Base-by-base conservation (phyloP, 2,888 invertebrate species). In the Drosophila setosimentum region DNA sequence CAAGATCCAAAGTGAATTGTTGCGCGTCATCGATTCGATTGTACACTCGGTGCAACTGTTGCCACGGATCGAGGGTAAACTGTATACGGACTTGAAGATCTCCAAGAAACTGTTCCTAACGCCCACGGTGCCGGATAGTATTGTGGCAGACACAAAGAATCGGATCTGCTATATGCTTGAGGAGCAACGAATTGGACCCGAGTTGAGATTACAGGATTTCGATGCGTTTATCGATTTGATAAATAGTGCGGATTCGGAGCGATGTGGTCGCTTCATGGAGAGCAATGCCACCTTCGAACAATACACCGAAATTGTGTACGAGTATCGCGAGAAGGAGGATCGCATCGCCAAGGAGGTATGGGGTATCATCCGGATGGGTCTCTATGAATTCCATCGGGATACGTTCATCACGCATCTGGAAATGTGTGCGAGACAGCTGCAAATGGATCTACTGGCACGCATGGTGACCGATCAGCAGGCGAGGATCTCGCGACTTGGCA, bases 331-430 rank as follows among this genome's bases (percentile, higher is more conserved):
- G n/a, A 92, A 96, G 29, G 94, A 95, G 50, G 94, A 94, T 61
- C 94, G 94, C 67, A 95, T 97, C 70, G 95, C 95, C 70, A 94
- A 58, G 83, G 93, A 83, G 94, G 79, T 94, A 87, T 81, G 94
- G 94, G 87, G 94, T 70, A 96, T 96, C 0, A 94, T 96, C 24
- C 95, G 96, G 24, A 95, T 97, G 89, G 98, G 97, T 11, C 95
- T 98, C 93, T 99, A 97, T 91, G 96, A 97, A 89, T 96, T 98
- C 92, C 96, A 97, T 92, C 95, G 98, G 64, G 95, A 94, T 55
- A 96, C 96, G 63, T 94, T 98, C 35, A 96, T 98, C 53, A 94
- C 94, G 21, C 94, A 96, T 0, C 93, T 99, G 73, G 95, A 96
- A 10, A 92, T 94, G 16, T 94, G 96, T 32, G 97, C 97, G 0